Conservation (phyloP, 2,888 invertebrate genomes). For the Melieria picta region DNA sequence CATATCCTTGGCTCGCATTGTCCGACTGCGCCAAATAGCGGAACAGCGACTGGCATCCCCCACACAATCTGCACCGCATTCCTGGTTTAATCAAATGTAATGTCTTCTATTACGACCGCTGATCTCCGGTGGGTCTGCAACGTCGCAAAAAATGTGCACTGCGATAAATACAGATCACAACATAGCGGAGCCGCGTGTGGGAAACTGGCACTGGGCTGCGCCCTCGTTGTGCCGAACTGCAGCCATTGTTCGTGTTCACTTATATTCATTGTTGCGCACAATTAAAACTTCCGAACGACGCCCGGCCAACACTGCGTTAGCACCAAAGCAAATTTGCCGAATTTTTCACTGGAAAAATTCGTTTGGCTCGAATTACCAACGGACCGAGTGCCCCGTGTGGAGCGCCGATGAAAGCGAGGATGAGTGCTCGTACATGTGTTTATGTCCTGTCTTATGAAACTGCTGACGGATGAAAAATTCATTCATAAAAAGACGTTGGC, state of each 20-base stretch:
- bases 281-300: conserved; percentile 17
- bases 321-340: conserved; percentile 32
- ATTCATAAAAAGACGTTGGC: conserved; percentile 31
- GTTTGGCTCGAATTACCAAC: conserved; percentile 25
- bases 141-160: conserved; percentile 12
- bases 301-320: conserved; percentile 1
- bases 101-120: conserved; percentile 9
- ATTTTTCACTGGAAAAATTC: conserved; percentile 30
- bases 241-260: conserved; percentile 24
- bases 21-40: no score
- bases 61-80: no score
- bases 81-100: conserved; percentile 25
- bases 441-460: background rate
- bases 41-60: no score
- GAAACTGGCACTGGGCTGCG: conserved; percentile 20
- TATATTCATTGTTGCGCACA: conserved; percentile 25
- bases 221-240: conserved; percentile 13
- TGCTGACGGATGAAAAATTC: conserved; percentile 25
- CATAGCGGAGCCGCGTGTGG: background rate
- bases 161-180: conserved; percentile 13
- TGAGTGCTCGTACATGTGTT: background rate
- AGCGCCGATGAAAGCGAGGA: background rate
- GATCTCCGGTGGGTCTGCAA: background rate
- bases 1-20: no score
- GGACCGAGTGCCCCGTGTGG: background rate